These are phyloP conservation scores for Oreotragus oreotragus DNA, from an alignment of 2,113 vertebrate species.

Conservation along the genomic window DNA sequence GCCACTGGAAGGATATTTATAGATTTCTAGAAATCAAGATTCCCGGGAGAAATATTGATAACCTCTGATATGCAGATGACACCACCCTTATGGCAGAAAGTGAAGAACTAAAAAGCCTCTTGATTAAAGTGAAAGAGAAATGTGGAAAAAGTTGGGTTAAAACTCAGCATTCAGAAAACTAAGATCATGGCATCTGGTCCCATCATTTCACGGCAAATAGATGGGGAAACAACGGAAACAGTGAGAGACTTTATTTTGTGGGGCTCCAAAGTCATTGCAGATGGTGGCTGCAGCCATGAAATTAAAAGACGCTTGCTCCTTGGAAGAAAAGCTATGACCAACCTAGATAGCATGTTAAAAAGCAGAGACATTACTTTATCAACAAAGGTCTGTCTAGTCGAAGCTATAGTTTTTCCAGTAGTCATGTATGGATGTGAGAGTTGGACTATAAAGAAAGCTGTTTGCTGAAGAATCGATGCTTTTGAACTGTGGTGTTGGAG, in stretches of 20 bases:
- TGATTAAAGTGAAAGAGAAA: background rate
- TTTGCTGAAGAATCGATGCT: background rate
- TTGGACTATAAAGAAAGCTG: background rate
- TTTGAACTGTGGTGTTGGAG: background rate
- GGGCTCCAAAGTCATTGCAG: background rate
- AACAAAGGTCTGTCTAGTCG: background rate
- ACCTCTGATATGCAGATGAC: background rate
- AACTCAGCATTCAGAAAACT: background rate
- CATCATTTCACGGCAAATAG: background rate
- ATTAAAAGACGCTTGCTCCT: background rate
- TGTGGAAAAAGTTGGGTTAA: background rate
- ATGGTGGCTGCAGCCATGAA: background rate
- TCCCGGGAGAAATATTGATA: background rate
- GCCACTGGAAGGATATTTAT: background rate
- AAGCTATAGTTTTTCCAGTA: background rate
- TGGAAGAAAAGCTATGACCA: background rate
- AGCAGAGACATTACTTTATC: background rate
- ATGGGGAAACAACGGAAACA: background rate
- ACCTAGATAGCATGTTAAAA: background rate
- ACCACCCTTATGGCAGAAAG: background rate
- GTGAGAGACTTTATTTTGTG: background rate
- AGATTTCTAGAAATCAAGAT: background rate
- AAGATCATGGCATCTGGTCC: background rate
- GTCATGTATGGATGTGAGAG: background rate
- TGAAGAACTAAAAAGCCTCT: background rate